These are phyloP conservation scores for Meandrusa payeni DNA, from an alignment of 2,888 invertebrate species.

Conservation along the genomic window DNA sequence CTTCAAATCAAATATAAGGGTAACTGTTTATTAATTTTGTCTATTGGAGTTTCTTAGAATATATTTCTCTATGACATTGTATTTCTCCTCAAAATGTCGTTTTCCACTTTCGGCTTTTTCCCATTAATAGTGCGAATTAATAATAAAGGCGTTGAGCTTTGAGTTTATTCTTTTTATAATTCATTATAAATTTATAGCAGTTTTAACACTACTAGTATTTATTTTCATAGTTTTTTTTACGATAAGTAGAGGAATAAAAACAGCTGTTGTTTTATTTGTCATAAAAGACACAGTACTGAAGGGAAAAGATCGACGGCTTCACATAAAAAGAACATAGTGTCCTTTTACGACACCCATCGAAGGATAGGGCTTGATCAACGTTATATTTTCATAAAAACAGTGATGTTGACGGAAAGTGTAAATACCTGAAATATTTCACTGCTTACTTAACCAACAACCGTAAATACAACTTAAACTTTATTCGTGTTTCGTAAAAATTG, in stretches of 20 bases:
- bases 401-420: not conserved
- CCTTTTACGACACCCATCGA: conserved; percentile 3
- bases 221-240: conserved; percentile 9
- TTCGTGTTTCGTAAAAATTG: conserved; percentile 22
- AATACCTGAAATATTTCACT: conserved; percentile 2
- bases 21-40: too few relatives aligned
- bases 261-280: conserved; percentile 19
- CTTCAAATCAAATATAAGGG: too few relatives aligned
- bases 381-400: conserved; percentile 6
- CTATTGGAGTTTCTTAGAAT: too few relatives aligned
- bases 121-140: too few relatives aligned
- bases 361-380: conserved; percentile 2
- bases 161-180: too few relatives aligned
- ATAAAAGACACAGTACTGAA: conserved; percentile 9
- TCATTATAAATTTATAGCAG: too few relatives aligned
- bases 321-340: conserved; percentile 16
- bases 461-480: conserved; percentile 1
- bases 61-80: too few relatives aligned
- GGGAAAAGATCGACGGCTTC: conserved; percentile 9
- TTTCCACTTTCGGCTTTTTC: too few relatives aligned
- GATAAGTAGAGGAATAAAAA: conserved; percentile 17
- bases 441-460: not conserved
- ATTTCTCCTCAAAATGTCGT: too few relatives aligned
- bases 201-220: too few relatives aligned
- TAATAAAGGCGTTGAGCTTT: too few relatives aligned